Base-by-base conservation (phyloP, 2,888 invertebrate species). In the Tetragnatha montana region DNA sequence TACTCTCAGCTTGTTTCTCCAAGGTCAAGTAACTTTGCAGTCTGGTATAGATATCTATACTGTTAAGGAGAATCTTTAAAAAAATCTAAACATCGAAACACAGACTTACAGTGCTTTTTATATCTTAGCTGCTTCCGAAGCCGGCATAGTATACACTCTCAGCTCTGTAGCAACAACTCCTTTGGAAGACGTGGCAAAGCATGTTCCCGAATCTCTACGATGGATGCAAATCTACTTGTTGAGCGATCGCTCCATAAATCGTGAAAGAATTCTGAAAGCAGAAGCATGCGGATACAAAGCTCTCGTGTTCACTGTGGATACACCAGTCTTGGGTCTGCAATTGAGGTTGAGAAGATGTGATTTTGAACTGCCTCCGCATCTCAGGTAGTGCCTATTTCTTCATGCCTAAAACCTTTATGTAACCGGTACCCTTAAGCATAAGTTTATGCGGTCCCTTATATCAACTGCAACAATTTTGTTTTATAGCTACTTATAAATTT, bases 161-260 rank as follows among this genome's bases (percentile, higher is more conserved):
- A 98, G 98, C 92, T 98, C 98, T 0, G 95, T 98, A 89, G 95
- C 98, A 0, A 98, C 97, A 0, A 96, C 96, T 92, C 97, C 97
- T 73, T 95, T 98, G 84, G 98, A 98, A 94, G 97, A 98, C 93
- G 96, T 98, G 1, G 96, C 97, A 0, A 93, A 94, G 87, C 96
- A 95, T 0, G 96, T 96, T 1, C 97, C 97, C 0, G 96, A 95
- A 0, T 94, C 95, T 21, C 97, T 96, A 93, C 97, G 97, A 93
- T 98, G 98, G 97, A 97, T 98, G 93, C 98, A 99, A 93, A 95
- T 99, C 0, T 98, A 98, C 93, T 96, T 98, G 91, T 97, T 97
- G 93, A 96, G 95, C 91, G 96, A 98, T 93, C 81, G 96, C 91
- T 94, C 95, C 68, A 94, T 97, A 0, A 97, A 97, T 0, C 94